Percentiles rank a stretch among this genome's conserved stretches.
These are phyloP conservation scores for Macrobrachium rosenbergii DNA, from an alignment of 1,140 invertebrate species.

Conservation along the genomic window DNA sequence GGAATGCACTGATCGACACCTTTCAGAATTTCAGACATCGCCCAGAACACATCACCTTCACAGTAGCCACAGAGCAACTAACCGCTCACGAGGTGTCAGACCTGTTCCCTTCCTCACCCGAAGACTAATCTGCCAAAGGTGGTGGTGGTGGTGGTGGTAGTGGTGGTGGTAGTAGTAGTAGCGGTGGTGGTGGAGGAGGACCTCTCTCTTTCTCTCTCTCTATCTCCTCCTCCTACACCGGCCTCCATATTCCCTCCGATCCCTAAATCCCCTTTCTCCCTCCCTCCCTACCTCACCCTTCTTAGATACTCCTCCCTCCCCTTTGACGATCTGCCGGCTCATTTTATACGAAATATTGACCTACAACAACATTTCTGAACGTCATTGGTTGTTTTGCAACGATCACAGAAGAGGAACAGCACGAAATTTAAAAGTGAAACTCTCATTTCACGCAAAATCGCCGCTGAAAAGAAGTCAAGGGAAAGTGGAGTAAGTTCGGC, in stretches of 20 bases:
- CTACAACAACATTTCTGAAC: too few species aligned
- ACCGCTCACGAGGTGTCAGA: constrained; percentile 30
- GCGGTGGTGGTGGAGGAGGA: neutral
- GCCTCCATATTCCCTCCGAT: neutral
- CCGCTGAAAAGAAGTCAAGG: neutral
- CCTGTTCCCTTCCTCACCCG: constrained; percentile 29
- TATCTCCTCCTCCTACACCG: neutral
- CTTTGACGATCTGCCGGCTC: too few species aligned
- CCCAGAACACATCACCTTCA: constrained; percentile 40
- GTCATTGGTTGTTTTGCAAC: too few species aligned
- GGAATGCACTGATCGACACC: constrained; percentile 37
- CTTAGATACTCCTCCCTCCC: neutral
- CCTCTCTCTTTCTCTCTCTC: constrained; percentile 9
- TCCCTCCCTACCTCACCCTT: neutral
- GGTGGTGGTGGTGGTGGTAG: neutral
- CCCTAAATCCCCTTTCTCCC: neutral
- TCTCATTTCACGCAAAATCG: too few species aligned
- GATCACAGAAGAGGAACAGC: too few species aligned
- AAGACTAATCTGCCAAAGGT: constrained; percentile 3
- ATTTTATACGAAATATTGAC: too few species aligned
- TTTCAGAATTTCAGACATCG: constrained; percentile 37
- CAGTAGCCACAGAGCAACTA: constrained; percentile 42
- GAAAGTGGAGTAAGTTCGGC: neutral
- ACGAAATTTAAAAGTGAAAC: too few species aligned
- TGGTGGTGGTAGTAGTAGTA: neutral